Conservation (phyloP, 35 echinoderm and acorn worm genomes). For the Anneissia japonica region DNA sequence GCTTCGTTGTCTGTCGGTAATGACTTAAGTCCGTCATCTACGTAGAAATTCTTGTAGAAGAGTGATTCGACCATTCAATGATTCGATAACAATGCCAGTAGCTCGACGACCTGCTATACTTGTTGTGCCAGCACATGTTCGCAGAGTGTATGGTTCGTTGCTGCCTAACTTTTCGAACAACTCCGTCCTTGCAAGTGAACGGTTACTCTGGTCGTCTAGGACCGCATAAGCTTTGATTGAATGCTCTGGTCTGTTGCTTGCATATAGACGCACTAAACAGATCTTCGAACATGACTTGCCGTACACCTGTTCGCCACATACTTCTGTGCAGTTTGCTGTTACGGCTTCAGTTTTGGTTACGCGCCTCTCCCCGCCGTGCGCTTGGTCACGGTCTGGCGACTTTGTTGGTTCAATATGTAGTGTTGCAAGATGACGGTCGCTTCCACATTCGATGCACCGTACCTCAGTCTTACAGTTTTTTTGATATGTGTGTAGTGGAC, state of each 20-base stretch:
- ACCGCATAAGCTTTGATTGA: slow-evolving; percentile 21
- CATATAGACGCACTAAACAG: not conserved
- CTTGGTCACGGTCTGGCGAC: too few species aligned
- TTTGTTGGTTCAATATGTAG: not conserved
- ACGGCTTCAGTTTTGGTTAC: too few species aligned
- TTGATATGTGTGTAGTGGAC: slow-evolving; percentile 18
- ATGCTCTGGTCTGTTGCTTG: not conserved
- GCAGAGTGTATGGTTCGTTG: slow-evolving; percentile 7
- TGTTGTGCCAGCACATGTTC: slow-evolving; percentile 22
- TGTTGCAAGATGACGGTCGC: not conserved
- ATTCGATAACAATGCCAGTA: slow-evolving; percentile 6
- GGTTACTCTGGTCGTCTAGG: slow-evolving; percentile 66
- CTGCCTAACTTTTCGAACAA: slow-evolving; percentile 27
- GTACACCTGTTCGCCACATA: too few species aligned
- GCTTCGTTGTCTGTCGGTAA: not conserved
- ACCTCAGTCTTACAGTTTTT: not conserved
- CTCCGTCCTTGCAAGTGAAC: slow-evolving; percentile 7
- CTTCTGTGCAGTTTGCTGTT: too few species aligned
- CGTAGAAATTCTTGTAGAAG: slow-evolving; percentile 33
- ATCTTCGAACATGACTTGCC: not conserved
- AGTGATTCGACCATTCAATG: not conserved
- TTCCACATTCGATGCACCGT: not conserved
- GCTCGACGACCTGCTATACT: not conserved
- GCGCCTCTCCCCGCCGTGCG: too few species aligned
- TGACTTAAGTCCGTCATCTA: slow-evolving; percentile 55